Conservation (phyloP, 2,888 invertebrate species). For the Volucella zonaria region DNA sequence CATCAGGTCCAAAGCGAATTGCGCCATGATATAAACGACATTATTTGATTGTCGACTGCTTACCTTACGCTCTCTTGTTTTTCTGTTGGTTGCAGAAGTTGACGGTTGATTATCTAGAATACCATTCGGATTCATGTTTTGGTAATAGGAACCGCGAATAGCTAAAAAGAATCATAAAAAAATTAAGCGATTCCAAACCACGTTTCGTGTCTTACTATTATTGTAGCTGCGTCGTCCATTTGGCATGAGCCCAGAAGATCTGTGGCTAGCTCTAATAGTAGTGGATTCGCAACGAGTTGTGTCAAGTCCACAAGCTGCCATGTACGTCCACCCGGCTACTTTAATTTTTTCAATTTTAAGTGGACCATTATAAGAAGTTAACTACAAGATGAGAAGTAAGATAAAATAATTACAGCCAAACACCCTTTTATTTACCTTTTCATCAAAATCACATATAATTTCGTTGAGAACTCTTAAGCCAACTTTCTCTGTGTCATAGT, state of each 20-base stretch:
- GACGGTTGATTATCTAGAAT: slow-evolving; percentile 38
- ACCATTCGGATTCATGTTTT: slow-evolving; percentile 57
- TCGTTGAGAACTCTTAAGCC: slow-evolving; percentile 91
- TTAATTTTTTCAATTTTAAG: slow-evolving; percentile 96
- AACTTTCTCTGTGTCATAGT: slow-evolving; percentile 88
- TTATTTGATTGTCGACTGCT: slow-evolving; percentile 80
- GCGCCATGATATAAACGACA: slow-evolving; percentile 85
- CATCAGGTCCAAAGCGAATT: slow-evolving; percentile 90
- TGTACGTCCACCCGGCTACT: slow-evolving; percentile 97
- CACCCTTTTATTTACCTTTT: slow-evolving; percentile 84
- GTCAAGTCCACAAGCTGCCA: slow-evolving; percentile 97
- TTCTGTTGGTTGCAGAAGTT: slow-evolving; percentile 47
- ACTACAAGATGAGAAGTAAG: slow-evolving; percentile 79
- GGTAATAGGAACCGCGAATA: slow-evolving; percentile 24
- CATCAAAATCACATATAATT: slow-evolving; percentile 96
- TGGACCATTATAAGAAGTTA: slow-evolving; percentile 85
- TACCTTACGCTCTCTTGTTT: slow-evolving; percentile 76
- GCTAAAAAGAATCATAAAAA: slow-evolving; percentile 16
- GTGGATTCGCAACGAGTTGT: slow-evolving; percentile 86
- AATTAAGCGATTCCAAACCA: not conserved
- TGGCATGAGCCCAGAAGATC: slow-evolving; percentile 78
- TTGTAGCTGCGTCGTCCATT: slow-evolving; percentile 79
- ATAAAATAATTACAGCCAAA: not conserved
- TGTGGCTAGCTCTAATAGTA: slow-evolving; percentile 79
- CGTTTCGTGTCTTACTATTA: slow-evolving; percentile 67